Base-by-base conservation (phyloP, 2,888 invertebrate genomes). In the Cheilosia vernalis region DNA sequence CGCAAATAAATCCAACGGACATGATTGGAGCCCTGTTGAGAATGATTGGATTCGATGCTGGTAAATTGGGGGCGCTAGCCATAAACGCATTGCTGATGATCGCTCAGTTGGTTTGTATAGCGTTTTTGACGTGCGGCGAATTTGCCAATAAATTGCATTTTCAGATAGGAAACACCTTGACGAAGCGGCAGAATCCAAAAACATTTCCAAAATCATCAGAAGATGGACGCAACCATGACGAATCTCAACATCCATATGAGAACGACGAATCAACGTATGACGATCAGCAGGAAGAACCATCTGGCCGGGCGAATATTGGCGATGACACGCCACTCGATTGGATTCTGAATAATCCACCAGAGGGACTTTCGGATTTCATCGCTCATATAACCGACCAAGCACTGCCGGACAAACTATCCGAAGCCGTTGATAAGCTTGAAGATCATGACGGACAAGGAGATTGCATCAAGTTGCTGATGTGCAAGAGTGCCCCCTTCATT, bases 11-110 rank as follows among this genome's bases (percentile, higher is more conserved):
- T 72, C 64, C 85, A 17, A 44, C 80, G 1, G 78, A 76, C 7
- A 70, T 88, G 80, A 81, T 92, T 42, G 88, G 88, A 6, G 93
- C 93, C 15, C 93, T 96, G 88, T 93, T 97, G 84, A 93, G 94
- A 58, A 91, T 97, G 72, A 93, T 97, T 87, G 97, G 96, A 21
- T 93, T 97, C 66, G 96, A 97, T 90, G 93, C 95, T 0, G 94
- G 94, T 73, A 96, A 96, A 92, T 93, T 97, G 81, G 95, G 96
- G 37, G 97, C 97, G 0, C 95, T 97, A 49, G 96, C 96, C 15
- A 94, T 97, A 17, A 97, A 97, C 90, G 96, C 96, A 21, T 93
- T 97, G 17, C 95, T 97, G 87, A 96, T 97, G 91, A 93, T 97
- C 17, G 97, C 97, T 1, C 96, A 97, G 92, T 93, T 97, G 95